Percentiles rank a stretch among this genome's conserved stretches.
Conservation (phyloP, 2,888 invertebrate species). For the Drosophila borborema region DNA sequence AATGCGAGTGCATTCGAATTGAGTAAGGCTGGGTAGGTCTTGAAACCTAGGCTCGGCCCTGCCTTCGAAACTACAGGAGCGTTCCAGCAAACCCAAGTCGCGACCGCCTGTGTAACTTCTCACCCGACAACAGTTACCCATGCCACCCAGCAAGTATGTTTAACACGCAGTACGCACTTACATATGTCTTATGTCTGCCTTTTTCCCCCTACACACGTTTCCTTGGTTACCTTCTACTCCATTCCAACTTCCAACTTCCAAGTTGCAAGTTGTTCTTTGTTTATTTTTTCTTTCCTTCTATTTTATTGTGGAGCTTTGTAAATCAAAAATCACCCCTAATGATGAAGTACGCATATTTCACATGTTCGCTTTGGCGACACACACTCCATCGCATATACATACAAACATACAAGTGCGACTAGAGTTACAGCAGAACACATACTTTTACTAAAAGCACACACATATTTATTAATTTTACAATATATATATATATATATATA, state of each 20-base stretch:
- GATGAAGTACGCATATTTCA: conserved; percentile 66
- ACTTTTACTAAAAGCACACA: not conserved
- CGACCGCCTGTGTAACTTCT: not conserved
- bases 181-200: conserved; percentile 41
- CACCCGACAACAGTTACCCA: not conserved
- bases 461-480: not conserved
- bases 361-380: conserved; percentile 44
- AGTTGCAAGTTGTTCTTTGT: conserved; percentile 38
- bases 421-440: conserved; percentile 34
- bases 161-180: conserved; percentile 51
- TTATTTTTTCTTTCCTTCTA: conserved; percentile 29
- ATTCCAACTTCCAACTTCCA: conserved; percentile 35
- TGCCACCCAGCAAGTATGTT: conserved; percentile 12
- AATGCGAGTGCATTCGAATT: conserved; percentile 4
- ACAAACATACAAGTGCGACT: conserved; percentile 15
- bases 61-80: conserved; percentile 5
- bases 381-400: conserved; percentile 13
- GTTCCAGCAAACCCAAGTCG: not conserved
- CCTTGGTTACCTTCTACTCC: conserved; percentile 35
- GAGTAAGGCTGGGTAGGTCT: conserved; percentile 3
- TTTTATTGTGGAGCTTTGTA: conserved; percentile 50
- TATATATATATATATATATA: not conserved
- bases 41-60: conserved; percentile 1
- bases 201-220: conserved; percentile 23
- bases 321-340: conserved; percentile 68